Evolutionary conservation across 2,113 vertebrate genomes (phyloP).

Genomic region (Hyperopisus bebe): DNA sequence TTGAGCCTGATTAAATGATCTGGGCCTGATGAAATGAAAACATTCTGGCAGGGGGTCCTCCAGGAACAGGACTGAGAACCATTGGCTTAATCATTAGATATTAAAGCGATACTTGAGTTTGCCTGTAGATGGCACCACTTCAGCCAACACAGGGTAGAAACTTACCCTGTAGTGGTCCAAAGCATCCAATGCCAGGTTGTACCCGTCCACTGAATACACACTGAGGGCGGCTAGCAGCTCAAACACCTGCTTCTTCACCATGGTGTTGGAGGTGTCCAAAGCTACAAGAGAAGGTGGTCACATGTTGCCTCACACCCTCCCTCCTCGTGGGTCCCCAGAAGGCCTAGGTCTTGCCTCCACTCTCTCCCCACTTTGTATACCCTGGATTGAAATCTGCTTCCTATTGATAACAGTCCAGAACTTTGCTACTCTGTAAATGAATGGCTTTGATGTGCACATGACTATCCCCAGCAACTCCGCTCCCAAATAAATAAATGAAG

Average conservation of each 20-base stretch:
- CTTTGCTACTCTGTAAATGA: constrained; percentile 39
- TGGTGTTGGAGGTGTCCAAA: constrained; percentile 89
- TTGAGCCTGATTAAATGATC: not conserved
- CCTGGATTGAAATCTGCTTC: not conserved
- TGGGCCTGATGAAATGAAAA: not conserved
- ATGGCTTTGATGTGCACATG: constrained; percentile 30
- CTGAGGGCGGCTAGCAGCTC: constrained; percentile 91
- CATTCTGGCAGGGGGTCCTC: not conserved
- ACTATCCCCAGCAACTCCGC: not conserved
- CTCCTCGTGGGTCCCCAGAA: not conserved
- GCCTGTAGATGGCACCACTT: not conserved
- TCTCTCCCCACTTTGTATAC: not conserved
- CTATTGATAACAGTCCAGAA: constrained; percentile 33
- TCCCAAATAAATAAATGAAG: not conserved
- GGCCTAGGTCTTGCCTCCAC: not conserved
- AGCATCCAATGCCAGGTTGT: constrained; percentile 79
- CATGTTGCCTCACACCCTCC: not conserved
- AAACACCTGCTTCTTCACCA: constrained; percentile 98
- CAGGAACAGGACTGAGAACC: not conserved
- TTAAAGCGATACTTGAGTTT: not conserved
- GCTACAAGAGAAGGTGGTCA: constrained; percentile 56
- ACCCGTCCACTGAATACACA: constrained; percentile 83
- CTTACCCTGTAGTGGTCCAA: constrained; percentile 94
- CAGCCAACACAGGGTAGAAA: not conserved
- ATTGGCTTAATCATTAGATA: not conserved